A percentile compares a stretch with the other conserved stretches of the same genome.
Evolutionary conservation across 35 echinoderm and acorn worm species (phyloP).

Genomic region (Strongylocentrotus purpuratus): DNA sequence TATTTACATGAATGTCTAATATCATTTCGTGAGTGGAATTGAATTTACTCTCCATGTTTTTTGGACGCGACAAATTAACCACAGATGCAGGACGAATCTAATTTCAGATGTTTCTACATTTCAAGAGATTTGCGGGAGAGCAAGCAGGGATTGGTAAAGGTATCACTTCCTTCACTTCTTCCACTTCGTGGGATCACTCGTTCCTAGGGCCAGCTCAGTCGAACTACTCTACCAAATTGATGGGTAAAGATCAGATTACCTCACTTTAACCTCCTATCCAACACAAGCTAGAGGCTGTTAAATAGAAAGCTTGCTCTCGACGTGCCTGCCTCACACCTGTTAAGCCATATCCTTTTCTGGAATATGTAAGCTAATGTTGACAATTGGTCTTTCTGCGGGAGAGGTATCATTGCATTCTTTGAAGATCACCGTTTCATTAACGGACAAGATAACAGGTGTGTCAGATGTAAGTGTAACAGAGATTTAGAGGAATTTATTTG

Average conservation of each 20-base stretch:
- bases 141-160: background rate
- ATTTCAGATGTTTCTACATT: too few species aligned
- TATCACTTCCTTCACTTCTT: background rate
- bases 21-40: too few species aligned
- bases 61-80: too few species aligned
- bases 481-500: background rate
- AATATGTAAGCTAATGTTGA: background rate
- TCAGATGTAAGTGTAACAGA: background rate
- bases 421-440: background rate
- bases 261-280: conserved; percentile 5
- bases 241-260: conserved; percentile 1
- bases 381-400: background rate
- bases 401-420: background rate
- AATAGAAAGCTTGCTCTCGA: background rate
- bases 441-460: background rate
- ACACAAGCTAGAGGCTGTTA: background rate
- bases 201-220: background rate
- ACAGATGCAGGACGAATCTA: too few species aligned
- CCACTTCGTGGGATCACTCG: background rate
- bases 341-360: background rate
- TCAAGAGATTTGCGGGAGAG: too few species aligned
- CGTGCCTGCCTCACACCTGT: background rate
- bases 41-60: too few species aligned
- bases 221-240: background rate
- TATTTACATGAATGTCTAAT: too few species aligned